Percentiles rank a stretch among this genome's conserved stretches.
Evolutionary conservation across 1,140 invertebrate genomes (phyloP).

Genomic region (Drosophila eugracilis): DNA sequence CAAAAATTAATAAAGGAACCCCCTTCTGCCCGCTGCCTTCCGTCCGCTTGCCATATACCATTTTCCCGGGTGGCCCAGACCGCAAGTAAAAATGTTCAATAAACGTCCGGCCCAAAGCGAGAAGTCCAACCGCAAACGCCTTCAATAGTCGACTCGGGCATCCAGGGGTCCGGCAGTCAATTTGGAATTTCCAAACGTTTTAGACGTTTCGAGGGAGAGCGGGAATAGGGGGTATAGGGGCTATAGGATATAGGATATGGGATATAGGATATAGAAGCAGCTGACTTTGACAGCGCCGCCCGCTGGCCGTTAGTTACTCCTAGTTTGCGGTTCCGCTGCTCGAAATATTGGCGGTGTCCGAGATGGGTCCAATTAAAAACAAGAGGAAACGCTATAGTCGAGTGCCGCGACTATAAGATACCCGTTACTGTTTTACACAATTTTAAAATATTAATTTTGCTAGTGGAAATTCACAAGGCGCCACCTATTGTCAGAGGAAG

Average conservation of each 20-base stretch:
- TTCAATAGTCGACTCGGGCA: slow-evolving; percentile 55
- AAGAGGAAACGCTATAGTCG: slow-evolving; percentile 29
- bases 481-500: too few species aligned
- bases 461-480: too few species aligned
- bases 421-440: background rate
- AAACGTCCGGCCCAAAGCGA: slow-evolving; percentile 65
- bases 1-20: slow-evolving; percentile 74
- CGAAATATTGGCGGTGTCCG: slow-evolving; percentile 45
- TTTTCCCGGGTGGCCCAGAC: slow-evolving; percentile 23
- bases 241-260: slow-evolving; percentile 5
- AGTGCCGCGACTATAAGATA: slow-evolving; percentile 1
- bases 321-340: slow-evolving; percentile 69
- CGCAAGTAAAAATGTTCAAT: slow-evolving; percentile 82
- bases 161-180: slow-evolving; percentile 59
- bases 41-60: slow-evolving; percentile 22
- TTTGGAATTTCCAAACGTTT: slow-evolving; percentile 70
- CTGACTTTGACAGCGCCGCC: slow-evolving; percentile 70
- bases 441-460: too few species aligned
- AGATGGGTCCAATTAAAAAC: slow-evolving; percentile 62
- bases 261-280: slow-evolving; percentile 37
- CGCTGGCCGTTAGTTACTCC: slow-evolving; percentile 67
- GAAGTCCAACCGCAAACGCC: slow-evolving; percentile 66
- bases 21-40: slow-evolving; percentile 1
- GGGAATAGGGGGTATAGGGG: slow-evolving; percentile 1
- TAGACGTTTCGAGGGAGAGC: slow-evolving; percentile 20